Evolutionary conservation across 2,113 vertebrate species (phyloP), one percentile per base, ranked within the genome.

Genomic region (Penelope pileata): DNA sequence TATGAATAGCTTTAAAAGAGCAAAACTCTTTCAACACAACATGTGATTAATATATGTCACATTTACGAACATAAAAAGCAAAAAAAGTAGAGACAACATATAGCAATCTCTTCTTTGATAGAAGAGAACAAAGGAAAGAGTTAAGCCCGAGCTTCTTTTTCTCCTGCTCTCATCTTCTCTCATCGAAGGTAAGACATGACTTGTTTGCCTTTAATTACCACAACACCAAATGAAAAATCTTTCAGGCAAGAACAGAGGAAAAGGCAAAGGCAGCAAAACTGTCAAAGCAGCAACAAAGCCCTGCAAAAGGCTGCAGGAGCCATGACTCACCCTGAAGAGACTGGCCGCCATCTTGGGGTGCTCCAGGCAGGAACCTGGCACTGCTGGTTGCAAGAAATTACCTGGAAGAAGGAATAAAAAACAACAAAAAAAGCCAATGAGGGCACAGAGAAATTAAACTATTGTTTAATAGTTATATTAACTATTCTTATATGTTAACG

Each of bases 121-220:
- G 60, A 63, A 16, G 29, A 70, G 68, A 86, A 96, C 45, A 96
- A 92, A 94, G 62, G 19, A 69, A 74, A 64, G 21, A 81, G 51
- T 75, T 92, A 68, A 7, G 0, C 63, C 40, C 87, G n/a, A 90
- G 42, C 38, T 10, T 77, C 30, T 54, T 87, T 92, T 76, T 64
- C n/a, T 36, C 67, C 34, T 90, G 68, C 34, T 92, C 64, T 75
- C 50, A 72, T 93, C 56, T 80, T 83, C 90, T 81, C n/a, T 58
- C 32, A 94, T 78, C 63, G 36, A 83, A 75, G 48, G 81, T 53
- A 73, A 88, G 47, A 40, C 36, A 80, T 95, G 30, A 75, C 90
- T 79, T 40, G 2, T 54, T 87, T 87, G n/a, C 21, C 50, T 95
- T 95, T 96, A 96, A 95, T 90, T 88, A 92, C 36, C 42, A 53